These are phyloP conservation scores for Psittacula cyanocephala DNA, from an alignment of 2,113 vertebrate species.

Conservation along the genomic window DNA sequence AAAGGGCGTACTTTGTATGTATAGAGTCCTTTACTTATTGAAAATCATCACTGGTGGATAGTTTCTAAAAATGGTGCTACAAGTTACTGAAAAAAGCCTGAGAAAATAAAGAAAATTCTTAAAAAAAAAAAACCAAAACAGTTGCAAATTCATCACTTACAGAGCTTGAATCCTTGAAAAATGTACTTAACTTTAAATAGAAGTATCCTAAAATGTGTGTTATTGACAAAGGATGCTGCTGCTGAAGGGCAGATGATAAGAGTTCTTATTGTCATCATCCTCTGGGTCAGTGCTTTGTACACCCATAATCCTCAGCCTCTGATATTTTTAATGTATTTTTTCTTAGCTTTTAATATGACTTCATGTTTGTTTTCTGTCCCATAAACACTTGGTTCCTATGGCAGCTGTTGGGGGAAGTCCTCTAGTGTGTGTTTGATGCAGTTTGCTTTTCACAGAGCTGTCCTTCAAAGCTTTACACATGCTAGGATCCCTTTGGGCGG, in stretches of 20 bases:
- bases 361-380: neutral
- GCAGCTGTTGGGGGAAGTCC: neutral
- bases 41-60: neutral
- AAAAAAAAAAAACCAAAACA: neutral
- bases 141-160: neutral
- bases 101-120: neutral
- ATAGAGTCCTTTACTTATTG: neutral
- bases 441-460: neutral
- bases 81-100: neutral
- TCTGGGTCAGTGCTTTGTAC: neutral
- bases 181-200: neutral
- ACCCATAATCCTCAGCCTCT: neutral
- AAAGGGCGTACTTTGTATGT: neutral
- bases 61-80: conserved; percentile 31
- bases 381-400: neutral
- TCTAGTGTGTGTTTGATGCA: neutral
- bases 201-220: neutral
- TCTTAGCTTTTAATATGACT: neutral
- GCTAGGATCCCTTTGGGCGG: neutral
- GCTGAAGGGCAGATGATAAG: neutral
- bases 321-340: neutral
- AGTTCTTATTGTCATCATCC: neutral
- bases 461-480: neutral
- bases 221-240: neutral
- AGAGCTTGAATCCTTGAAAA: neutral